Base-by-base conservation (phyloP, 2,113 vertebrate genomes). In the Sander lucioperca region DNA sequence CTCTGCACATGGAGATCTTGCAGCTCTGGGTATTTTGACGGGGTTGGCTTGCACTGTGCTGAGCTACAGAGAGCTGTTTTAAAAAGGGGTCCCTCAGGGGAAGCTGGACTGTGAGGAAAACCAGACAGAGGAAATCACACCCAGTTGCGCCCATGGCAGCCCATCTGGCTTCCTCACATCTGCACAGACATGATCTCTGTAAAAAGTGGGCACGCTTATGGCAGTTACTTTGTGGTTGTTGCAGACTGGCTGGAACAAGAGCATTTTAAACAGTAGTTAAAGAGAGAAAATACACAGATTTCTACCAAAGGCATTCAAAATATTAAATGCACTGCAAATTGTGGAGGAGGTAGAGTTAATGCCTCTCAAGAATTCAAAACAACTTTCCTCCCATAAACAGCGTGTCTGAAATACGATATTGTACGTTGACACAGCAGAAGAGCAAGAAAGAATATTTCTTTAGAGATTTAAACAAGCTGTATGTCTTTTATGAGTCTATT, bases 41-140 rank as follows among this genome's bases (percentile, higher is more conserved):
- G 74, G 68, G 69, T 79, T 64, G 70, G 83, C 70, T 45, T 19
- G 21, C 23, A 19, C 67, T 75, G 39, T 62, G 84, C 86, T 58
- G 66, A 82, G 79, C 66, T 77, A 70, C 78, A 79, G 53, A 85
- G 84, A 65, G 64, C 83, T 88, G 85, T 88, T 90, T 94, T 94
- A 85, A 84, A 91, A 87, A 69, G 84, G 91, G 94, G 94, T 94
- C 94, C 94, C 85, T 83, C 23, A 72, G 94, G 95, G 93, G 94
- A 91, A 93, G 86, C 92, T 71, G 94, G 93, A 79, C 93, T 93
- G 89, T 82, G 93, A 94, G 95, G 94, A 85, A 93, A 95, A 90
- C 87, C 93, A 93, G 91, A 94, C 91, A 93, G 91, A 93, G 90
- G 89, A 94, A 94, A 92, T 93, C 90, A 91, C 89, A 93, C 93